Percentiles rank a stretch among this genome's conserved stretches.
Evolutionary conservation across 1,140 invertebrate species (phyloP).

Genomic region (Ceratina calcarata): DNA sequence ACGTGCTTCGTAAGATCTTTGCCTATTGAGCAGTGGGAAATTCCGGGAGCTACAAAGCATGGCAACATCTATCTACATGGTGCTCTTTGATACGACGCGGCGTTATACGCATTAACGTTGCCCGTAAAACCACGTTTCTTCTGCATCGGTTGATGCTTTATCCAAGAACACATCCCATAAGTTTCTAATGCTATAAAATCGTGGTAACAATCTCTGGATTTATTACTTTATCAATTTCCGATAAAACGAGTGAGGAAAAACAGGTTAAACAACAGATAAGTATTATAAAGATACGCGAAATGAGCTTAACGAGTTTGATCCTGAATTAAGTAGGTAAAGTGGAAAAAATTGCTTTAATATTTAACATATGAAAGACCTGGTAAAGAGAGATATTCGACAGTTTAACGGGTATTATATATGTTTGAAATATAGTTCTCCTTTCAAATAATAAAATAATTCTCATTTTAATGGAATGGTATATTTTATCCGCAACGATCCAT

Average conservation of each 20-base stretch:
- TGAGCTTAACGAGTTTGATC: too few species aligned
- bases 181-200: too few species aligned
- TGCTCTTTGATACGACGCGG: neutral
- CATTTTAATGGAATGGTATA: neutral
- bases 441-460: neutral
- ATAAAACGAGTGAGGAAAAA: too few species aligned
- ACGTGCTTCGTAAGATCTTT: neutral
- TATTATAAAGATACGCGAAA: too few species aligned
- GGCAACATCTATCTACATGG: neutral
- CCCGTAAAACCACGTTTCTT: conserved; percentile 4
- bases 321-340: neutral
- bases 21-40: conserved; percentile 12
- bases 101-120: neutral
- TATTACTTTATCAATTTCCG: too few species aligned
- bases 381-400: neutral
- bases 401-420: neutral
- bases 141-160: neutral
- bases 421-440: conserved; percentile 1
- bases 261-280: too few species aligned
- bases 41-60: conserved; percentile 7
- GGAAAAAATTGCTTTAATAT: neutral
- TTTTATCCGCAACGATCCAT: neutral
- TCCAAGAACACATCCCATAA: too few species aligned
- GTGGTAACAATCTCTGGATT: too few species aligned
- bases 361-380: neutral